A percentile compares a stretch with the other conserved stretches of the same genome.
These are phyloP conservation scores for Rhadina sibilatrix DNA, from an alignment of 2,113 vertebrate genomes.

Conservation along the genomic window DNA sequence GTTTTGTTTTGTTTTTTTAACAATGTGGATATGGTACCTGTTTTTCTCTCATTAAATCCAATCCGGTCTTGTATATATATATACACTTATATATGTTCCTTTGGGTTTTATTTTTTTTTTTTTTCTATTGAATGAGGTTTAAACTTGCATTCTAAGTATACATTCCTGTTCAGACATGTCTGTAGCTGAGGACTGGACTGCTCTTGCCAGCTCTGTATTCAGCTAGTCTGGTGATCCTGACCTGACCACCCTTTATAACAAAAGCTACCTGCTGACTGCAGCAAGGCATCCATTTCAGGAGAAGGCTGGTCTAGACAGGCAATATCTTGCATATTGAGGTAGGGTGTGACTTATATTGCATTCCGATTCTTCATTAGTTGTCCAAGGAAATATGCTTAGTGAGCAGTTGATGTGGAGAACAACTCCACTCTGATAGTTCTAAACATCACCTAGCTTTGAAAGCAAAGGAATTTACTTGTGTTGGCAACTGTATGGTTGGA, in stretches of 20 bases:
- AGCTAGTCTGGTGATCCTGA: not conserved
- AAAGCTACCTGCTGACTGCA: not conserved
- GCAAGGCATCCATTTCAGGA: not conserved
- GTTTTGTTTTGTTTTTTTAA: not conserved
- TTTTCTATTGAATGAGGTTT: not conserved
- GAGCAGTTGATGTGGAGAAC: not conserved
- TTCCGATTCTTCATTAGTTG: not conserved
- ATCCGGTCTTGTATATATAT: not conserved
- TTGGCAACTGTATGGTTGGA: not conserved
- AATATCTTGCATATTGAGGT: not conserved
- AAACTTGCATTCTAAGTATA: not conserved
- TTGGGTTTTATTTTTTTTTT: not conserved
- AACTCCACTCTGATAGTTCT: not conserved
- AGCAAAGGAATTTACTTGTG: not conserved
- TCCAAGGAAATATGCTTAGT: not conserved
- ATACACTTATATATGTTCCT: fast-evolving
- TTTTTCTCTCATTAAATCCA: not conserved
- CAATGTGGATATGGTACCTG: not conserved
- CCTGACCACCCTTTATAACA: not conserved
- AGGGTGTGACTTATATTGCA: not conserved
- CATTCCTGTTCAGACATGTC: not conserved
- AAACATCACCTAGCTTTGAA: not conserved
- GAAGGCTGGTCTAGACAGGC: not conserved
- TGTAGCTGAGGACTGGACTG: not conserved
- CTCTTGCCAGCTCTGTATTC: not conserved